Percentiles rank a stretch among this genome's conserved stretches.
Evolutionary conservation across 2,797 vertebrate genomes (phyloP).

Genomic region (Diceros bicornis): DNA sequence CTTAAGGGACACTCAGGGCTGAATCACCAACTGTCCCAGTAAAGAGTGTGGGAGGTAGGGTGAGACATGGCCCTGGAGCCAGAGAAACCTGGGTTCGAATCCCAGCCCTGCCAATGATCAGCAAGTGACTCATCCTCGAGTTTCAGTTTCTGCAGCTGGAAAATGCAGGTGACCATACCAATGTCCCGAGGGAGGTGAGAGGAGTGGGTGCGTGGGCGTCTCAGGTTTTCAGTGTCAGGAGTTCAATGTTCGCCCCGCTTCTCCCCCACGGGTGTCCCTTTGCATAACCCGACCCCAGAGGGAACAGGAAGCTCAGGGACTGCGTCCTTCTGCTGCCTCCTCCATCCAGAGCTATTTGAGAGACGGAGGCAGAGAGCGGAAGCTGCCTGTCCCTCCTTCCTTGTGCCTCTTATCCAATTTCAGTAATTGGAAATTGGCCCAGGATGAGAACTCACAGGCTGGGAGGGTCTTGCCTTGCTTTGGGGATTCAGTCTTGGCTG

Average conservation of each 20-base stretch:
- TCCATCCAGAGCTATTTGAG: background rate
- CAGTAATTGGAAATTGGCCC: background rate
- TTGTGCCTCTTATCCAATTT: background rate
- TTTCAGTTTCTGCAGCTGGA: slow-evolving; percentile 50
- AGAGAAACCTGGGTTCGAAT: slow-evolving; percentile 17
- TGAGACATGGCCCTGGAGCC: background rate
- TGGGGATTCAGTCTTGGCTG: background rate
- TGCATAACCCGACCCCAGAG: background rate
- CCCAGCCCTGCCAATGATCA: slow-evolving; percentile 1
- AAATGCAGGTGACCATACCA: background rate
- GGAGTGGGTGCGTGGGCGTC: background rate
- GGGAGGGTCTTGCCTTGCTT: background rate
- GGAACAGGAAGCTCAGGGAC: background rate
- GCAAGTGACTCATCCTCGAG: slow-evolving; percentile 55
- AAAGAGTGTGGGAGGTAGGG: slow-evolving; percentile 51
- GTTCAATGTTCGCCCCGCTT: accelerated
- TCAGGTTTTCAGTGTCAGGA: background rate
- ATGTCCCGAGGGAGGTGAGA: background rate
- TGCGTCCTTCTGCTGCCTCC: accelerated
- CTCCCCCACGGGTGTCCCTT: background rate
- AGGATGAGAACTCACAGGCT: background rate
- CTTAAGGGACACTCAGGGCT: background rate
- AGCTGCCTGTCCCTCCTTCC: background rate
- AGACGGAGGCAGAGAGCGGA: accelerated
- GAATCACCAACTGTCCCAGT: slow-evolving; percentile 2